Evolutionary conservation across 2,888 invertebrate genomes (phyloP), one percentile per base, ranked within the genome.

Genomic region (Catocala sponsa): DNA sequence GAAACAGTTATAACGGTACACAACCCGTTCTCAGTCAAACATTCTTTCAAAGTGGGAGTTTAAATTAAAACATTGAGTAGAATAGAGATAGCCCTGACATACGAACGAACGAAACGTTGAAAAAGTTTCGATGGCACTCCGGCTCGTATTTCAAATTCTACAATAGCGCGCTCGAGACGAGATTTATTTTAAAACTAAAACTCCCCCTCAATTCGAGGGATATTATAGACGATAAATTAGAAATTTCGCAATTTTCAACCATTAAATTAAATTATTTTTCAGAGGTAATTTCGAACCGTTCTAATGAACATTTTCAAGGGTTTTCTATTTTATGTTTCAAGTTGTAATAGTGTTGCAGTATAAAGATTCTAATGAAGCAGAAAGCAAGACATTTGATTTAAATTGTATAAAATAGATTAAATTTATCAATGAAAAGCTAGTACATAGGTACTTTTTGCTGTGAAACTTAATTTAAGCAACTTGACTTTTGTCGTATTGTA

Each of bases 81-180:
- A 64, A 68, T 57, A 70, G 69, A 58, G 68, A 58, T 65, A 71
- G 63, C 74, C 72, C 74, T 75, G 49, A 67, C 70, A 46, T 65
- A 72, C 70, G 63, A 44, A 62, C 65, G 68, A 70, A 78, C 80
- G 80, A 74, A 79, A 74, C 68, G 81, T 68, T 80, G 79, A 81
- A 83, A 82, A 83, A 83, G 81, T 83, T 84, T 82, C 82, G 75
- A 84, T 84, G 68, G 80, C 74, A 68, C 82, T 80, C 74, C 59
- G 63, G 64, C 69, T 74, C 74, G 78, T 81, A 81, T 83, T 83
- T 83, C 79, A 81, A 83, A 83, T 77, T 78, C 68, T 74, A 76
- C 77, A 77, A 79, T 76, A 69, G 77, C 74, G 55, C 53, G 63
- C 68, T 62, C 62, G 58, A 51, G 59, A 43, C 55, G 68, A 69